Conservation (phyloP, 2,888 invertebrate species). For the Boloria euphrosyne region DNA sequence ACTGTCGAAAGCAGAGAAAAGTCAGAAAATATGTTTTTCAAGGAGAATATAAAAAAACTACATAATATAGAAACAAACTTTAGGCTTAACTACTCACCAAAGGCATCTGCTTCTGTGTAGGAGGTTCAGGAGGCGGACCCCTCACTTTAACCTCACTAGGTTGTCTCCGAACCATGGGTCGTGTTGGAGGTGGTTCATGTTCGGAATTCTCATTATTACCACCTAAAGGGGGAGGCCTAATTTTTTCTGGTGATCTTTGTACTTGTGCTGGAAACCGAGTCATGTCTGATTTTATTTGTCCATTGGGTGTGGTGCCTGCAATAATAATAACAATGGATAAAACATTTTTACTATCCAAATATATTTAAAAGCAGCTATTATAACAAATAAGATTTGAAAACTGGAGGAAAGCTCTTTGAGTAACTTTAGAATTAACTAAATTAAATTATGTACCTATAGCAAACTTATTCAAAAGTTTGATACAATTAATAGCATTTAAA, state of each 20-base stretch:
- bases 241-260: conserved; percentile 63
- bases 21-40: too few relatives aligned
- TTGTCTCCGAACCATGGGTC: conserved; percentile 63
- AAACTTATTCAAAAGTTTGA: too few relatives aligned
- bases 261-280: conserved; percentile 64
- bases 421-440: too few relatives aligned
- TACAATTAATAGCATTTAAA: too few relatives aligned
- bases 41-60: too few relatives aligned
- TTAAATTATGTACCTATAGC: too few relatives aligned
- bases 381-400: too few relatives aligned
- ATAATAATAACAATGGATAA: conserved; percentile 4
- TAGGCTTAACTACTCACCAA: conserved; percentile 70
- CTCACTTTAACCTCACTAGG: conserved; percentile 76
- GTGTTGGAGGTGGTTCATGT: conserved; percentile 51
- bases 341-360: not conserved
- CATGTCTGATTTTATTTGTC: conserved; percentile 66
- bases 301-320: conserved; percentile 67
- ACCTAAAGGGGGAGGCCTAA: conserved; percentile 51
- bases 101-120: conserved; percentile 86
- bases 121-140: conserved; percentile 92
- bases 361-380: too few relatives aligned
- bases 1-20: too few relatives aligned
- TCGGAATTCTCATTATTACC: conserved; percentile 64
- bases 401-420: too few relatives aligned
- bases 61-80: too few relatives aligned